Evolutionary conservation across 1,140 invertebrate genomes (phyloP).

Genomic region (Radopholus similis): DNA sequence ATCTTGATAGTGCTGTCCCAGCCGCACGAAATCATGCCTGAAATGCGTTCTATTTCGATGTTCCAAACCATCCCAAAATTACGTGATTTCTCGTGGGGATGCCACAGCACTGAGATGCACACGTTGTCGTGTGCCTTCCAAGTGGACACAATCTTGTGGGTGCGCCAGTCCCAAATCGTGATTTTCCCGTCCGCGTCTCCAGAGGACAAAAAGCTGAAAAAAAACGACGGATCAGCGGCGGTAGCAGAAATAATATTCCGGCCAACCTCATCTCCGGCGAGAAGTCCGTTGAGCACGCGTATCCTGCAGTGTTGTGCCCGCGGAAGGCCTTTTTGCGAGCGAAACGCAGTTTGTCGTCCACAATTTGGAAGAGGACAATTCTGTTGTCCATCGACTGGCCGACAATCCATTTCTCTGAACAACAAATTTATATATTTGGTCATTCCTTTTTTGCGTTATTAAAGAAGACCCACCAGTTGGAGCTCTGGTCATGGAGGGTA

Average conservation of each 20-base stretch:
- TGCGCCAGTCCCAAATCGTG: slow-evolving; percentile 98
- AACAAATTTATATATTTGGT: background rate
- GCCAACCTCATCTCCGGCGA: slow-evolving; percentile 91
- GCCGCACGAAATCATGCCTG: slow-evolving; percentile 75
- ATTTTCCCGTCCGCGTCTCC: slow-evolving; percentile 99
- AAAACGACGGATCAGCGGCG: background rate
- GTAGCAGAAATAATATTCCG: background rate
- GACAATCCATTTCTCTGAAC: slow-evolving; percentile 82
- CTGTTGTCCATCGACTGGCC: slow-evolving; percentile 99
- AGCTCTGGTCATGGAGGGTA: slow-evolving; percentile 87
- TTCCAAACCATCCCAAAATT: too few species aligned
- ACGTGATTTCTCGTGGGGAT: slow-evolving; percentile 97
- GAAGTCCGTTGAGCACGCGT: slow-evolving; percentile 93
- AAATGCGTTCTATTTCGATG: too few species aligned
- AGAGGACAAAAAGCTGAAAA: slow-evolving; percentile 84
- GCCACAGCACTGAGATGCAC: slow-evolving; percentile 89
- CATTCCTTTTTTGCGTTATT: background rate
- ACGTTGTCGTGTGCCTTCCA: slow-evolving; percentile 98
- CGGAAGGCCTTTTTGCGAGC: slow-evolving; percentile 95
- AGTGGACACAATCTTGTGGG: slow-evolving; percentile 79
- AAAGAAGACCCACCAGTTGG: slow-evolving; percentile 73
- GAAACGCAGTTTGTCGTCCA: slow-evolving; percentile 76
- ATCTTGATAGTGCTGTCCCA: slow-evolving; percentile 98
- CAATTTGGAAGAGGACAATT: slow-evolving; percentile 91
- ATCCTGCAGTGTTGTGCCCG: slow-evolving; percentile 96